Evolutionary conservation across 2,113 vertebrate genomes (phyloP).

Genomic region (Chlorodrepanis virens): DNA sequence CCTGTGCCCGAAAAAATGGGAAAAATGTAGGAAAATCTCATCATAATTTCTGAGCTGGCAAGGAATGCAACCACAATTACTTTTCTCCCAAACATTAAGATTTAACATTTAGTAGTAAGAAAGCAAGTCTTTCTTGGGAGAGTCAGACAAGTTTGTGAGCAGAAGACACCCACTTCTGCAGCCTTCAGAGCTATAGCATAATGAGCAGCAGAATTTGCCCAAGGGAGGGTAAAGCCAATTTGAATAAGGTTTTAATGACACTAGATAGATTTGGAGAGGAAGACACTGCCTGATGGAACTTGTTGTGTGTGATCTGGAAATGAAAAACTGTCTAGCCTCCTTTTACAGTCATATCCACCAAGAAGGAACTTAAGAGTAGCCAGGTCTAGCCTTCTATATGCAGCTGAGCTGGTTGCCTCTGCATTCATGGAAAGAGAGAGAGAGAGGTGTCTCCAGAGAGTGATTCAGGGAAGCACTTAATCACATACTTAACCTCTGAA

Average conservation of each 20-base stretch:
- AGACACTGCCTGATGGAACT: background rate
- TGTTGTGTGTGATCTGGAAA: background rate
- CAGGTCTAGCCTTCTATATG: background rate
- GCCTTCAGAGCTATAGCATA: background rate
- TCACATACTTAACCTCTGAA: slow-evolving; percentile 17
- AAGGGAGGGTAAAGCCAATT: background rate
- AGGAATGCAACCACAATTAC: background rate
- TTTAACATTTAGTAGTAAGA: background rate
- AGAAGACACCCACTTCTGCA: background rate
- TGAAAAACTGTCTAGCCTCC: background rate
- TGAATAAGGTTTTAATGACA: background rate
- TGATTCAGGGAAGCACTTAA: background rate
- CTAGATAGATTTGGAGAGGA: background rate
- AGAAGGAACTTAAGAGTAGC: background rate
- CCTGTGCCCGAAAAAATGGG: background rate
- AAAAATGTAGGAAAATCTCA: background rate
- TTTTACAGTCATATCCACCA: background rate
- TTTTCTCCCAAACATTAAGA: background rate
- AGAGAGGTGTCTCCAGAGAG: background rate
- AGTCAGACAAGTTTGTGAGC: background rate
- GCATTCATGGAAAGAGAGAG: background rate
- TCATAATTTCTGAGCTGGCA: background rate
- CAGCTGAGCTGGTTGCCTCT: background rate
- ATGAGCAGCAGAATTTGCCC: background rate
- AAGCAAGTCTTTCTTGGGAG: background rate